A percentile compares a stretch with the other conserved stretches of the same genome.
Conservation (phyloP, 1,140 invertebrate genomes). For the Lepidotrigona ventralis region DNA sequence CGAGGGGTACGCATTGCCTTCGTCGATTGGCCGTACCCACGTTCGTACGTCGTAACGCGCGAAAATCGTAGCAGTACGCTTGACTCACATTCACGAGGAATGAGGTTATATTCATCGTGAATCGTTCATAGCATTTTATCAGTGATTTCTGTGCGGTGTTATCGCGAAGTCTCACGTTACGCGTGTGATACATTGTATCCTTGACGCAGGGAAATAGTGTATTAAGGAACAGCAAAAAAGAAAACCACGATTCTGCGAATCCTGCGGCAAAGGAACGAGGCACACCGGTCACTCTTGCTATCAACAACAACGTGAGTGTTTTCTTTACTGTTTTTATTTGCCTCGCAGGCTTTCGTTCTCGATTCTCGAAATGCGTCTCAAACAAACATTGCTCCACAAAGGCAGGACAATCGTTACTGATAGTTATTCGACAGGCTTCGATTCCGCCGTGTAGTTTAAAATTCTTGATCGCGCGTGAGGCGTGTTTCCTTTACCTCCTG, state of each 20-base stretch:
- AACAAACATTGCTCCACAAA: not conserved
- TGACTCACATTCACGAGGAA: not conserved
- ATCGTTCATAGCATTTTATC: not conserved
- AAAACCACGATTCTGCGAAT: constrained; percentile 9
- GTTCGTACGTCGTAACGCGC: constrained; percentile 48
- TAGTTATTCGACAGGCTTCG: constrained; percentile 37
- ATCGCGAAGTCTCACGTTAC: constrained; percentile 10
- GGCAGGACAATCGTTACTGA: constrained; percentile 36
- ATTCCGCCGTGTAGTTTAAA: constrained; percentile 25
- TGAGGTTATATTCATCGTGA: not conserved
- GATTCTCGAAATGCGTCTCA: not conserved
- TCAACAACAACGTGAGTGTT: constrained; percentile 54
- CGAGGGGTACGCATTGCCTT: constrained; percentile 70
- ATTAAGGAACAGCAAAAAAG: not conserved
- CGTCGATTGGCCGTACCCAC: constrained; percentile 52
- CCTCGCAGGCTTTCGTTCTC: not conserved
- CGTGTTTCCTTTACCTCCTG: constrained; percentile 29
- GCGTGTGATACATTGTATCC: constrained; percentile 24
- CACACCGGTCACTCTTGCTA: constrained; percentile 19
- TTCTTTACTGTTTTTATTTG: not conserved
- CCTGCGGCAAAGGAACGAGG: constrained; percentile 30
- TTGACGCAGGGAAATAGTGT: not conserved
- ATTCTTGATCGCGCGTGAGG: constrained; percentile 30
- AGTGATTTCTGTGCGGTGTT: constrained; percentile 40
- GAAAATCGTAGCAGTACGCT: constrained; percentile 45